Conservation (phyloP, 2,888 invertebrate species). For the Matsumyia berberina region DNA sequence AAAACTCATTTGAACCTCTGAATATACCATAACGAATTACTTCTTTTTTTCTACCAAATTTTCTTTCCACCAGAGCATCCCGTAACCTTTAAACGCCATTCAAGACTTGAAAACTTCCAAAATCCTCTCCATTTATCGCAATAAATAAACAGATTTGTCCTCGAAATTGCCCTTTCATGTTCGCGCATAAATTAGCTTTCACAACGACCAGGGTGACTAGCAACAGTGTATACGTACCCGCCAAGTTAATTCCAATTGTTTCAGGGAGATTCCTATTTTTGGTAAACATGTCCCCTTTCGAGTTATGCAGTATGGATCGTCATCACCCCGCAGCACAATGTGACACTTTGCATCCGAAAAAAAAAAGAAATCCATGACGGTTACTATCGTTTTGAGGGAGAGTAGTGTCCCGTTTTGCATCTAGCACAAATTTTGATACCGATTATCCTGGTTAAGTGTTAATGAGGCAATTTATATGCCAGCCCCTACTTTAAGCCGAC, state of each 20-base stretch:
- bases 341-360: conserved; percentile 65
- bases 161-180: conserved; percentile 67
- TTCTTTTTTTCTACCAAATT: background rate
- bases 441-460: conserved; percentile 66
- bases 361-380: conserved; percentile 29
- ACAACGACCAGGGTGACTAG: conserved; percentile 25
- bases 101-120: conserved; percentile 33
- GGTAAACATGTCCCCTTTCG: conserved; percentile 40
- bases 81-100: conserved; percentile 3
- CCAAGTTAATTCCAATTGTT: conserved; percentile 51
- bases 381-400: conserved; percentile 7
- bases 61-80: background rate
- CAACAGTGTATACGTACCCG: conserved; percentile 36
- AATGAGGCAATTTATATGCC: conserved; percentile 71
- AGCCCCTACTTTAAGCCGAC: conserved; percentile 31
- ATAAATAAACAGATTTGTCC: conserved; percentile 75
- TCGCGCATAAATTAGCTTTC: conserved; percentile 63
- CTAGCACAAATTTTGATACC: conserved; percentile 33
- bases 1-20: conserved; percentile 10
- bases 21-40: conserved; percentile 10
- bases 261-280: conserved; percentile 26
- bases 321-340: conserved; percentile 42
- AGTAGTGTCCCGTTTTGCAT: background rate
- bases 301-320: conserved; percentile 16
- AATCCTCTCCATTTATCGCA: conserved; percentile 59